Conservation (phyloP, 2,888 invertebrate genomes). For the Diarsia rubi region DNA sequence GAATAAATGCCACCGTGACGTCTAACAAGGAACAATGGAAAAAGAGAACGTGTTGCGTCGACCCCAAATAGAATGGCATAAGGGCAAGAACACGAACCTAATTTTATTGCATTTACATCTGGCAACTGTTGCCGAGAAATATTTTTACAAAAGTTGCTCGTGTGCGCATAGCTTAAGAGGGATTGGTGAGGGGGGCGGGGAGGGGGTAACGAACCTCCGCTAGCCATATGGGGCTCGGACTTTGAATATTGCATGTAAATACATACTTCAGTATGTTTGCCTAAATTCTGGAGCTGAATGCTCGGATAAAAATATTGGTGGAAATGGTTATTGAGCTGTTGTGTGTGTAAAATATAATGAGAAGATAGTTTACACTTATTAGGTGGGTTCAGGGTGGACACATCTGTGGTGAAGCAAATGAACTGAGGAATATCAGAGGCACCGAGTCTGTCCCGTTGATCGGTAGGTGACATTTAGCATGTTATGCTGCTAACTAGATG, state of each 20-base stretch:
- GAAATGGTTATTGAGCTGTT: conserved; percentile 8
- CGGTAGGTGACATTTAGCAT: background rate
- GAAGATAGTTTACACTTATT: background rate
- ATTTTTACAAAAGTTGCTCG: background rate
- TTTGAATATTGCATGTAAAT: conserved; percentile 69
- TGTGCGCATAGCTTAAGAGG: conserved; percentile 23
- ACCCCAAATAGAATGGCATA: no score
- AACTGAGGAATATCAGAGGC: background rate
- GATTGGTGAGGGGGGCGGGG: conserved; percentile 9
- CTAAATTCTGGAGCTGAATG: conserved; percentile 23
- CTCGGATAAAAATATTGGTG: conserved; percentile 30
- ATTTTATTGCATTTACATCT: no score
- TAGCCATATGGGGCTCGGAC: conserved; percentile 68
- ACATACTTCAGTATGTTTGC: conserved; percentile 39
- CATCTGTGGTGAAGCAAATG: background rate
- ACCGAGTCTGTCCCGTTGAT: background rate
- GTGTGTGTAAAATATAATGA: no score
- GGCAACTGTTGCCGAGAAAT: background rate
- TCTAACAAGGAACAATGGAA: no score
- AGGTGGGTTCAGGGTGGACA: background rate
- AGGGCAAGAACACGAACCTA: no score
- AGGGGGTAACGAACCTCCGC: conserved; percentile 59
- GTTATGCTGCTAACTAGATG: no score
- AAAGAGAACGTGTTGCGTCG: no score
- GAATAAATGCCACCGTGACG: no score